phyloP scores from a whole-genome alignment of 2,888 invertebrate genomes.

The Junonia oenone region DNA sequence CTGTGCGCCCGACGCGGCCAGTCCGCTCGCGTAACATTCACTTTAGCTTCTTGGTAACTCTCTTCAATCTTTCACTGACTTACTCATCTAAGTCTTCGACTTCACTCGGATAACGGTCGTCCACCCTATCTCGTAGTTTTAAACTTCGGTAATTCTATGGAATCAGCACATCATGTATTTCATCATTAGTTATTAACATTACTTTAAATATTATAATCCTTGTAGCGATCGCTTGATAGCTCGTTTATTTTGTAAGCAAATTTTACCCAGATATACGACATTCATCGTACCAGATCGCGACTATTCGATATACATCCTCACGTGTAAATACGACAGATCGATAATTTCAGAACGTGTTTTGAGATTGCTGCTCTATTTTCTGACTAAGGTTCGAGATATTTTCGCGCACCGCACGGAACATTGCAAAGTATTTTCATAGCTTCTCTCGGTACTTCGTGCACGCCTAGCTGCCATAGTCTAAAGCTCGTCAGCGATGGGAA shows the following conservation, averaged over 20 bases:
- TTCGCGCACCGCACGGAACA: conserved; percentile 67
- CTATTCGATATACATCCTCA: conserved; percentile 65
- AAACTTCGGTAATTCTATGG: conserved; percentile 39
- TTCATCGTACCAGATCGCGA: conserved; percentile 41
- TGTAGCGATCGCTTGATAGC: conserved; percentile 24
- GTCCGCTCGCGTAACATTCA: conserved; percentile 52
- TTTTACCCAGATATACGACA: conserved; percentile 16
- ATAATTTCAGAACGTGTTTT: conserved; percentile 70
- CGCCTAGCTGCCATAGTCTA: conserved; percentile 50
- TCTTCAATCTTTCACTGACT: conserved; percentile 40
- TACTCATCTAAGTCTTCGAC: conserved; percentile 34
- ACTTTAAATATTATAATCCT: conserved; percentile 15
- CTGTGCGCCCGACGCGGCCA: conserved; percentile 51
- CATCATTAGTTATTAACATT: conserved; percentile 17
- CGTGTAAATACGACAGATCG: conserved; percentile 61
- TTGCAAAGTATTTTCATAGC: conserved; percentile 67
- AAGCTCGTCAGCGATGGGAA: conserved; percentile 41
- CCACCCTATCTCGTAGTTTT: conserved; percentile 43
- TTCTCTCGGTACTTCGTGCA: conserved; percentile 59
- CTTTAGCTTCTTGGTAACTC: conserved; percentile 51
- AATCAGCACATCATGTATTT: conserved; percentile 75
- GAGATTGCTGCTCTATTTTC: conserved; percentile 67
- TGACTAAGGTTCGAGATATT: conserved; percentile 64
- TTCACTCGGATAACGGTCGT: conserved; percentile 38
- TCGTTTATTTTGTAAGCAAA: conserved; percentile 21